Evolutionary conservation across 2,113 vertebrate genomes (phyloP).

Genomic region (Lasiurus borealis): DNA sequence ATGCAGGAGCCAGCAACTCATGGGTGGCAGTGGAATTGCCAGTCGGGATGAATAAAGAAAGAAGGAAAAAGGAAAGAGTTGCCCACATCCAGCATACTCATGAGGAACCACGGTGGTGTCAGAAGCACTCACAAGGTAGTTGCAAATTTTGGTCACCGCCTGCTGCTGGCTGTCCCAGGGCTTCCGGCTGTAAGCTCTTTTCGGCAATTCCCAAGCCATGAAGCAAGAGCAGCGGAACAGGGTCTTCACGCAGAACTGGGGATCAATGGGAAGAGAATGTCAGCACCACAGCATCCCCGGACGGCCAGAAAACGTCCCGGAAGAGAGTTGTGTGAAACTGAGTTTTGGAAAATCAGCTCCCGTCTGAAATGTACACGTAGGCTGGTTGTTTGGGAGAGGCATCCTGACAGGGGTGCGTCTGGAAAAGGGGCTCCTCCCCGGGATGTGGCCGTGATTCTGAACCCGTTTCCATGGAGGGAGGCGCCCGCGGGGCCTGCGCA

Average conservation of each 20-base stretch:
- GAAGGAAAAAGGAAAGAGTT: not conserved
- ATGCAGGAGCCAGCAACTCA: not conserved
- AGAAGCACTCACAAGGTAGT: conserved; percentile 77
- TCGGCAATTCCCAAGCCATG: conserved; percentile 80
- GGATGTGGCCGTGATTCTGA: not conserved
- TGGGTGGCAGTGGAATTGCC: not conserved
- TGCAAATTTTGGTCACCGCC: conserved; percentile 74
- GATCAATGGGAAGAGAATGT: not conserved
- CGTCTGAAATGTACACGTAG: not conserved
- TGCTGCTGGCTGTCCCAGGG: conserved; percentile 74
- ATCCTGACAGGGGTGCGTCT: not conserved
- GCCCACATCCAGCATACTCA: not conserved
- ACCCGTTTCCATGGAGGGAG: not conserved
- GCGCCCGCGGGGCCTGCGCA: accelerated
- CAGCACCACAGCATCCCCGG: not conserved
- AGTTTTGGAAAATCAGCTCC: not conserved
- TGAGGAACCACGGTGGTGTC: not conserved
- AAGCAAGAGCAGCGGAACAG: conserved; percentile 75
- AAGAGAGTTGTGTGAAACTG: not conserved
- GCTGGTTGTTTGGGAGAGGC: not conserved
- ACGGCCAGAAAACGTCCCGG: not conserved
- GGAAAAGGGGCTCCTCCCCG: not conserved
- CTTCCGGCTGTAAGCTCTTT: conserved; percentile 69
- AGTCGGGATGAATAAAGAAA: not conserved
- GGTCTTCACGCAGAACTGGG: conserved; percentile 80